Conservation (phyloP, 2,888 invertebrate genomes). For the Alloscopus bannaensis region DNA sequence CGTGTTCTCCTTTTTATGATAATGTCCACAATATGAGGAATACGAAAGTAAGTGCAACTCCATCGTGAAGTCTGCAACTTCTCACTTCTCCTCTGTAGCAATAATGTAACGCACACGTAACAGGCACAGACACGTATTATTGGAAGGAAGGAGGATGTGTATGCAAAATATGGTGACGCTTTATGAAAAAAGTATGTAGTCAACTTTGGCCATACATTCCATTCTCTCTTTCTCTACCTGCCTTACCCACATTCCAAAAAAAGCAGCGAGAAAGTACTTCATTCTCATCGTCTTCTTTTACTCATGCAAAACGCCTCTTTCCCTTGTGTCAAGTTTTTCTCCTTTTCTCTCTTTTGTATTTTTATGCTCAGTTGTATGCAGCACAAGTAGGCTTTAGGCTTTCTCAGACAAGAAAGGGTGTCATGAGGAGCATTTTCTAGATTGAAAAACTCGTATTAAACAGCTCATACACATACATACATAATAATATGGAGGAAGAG, state of each 20-base stretch:
- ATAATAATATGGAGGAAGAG: background rate
- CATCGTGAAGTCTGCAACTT: background rate
- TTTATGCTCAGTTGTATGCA: background rate
- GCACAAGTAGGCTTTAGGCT: background rate
- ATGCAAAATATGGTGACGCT: conserved; percentile 24
- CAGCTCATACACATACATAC: background rate
- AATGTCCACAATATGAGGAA: conserved; percentile 8
- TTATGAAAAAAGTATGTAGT: conserved; percentile 40
- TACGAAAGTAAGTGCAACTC: conserved; percentile 14
- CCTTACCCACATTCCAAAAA: background rate
- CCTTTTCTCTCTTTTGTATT: background rate
- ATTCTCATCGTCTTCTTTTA: background rate
- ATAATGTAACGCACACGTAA: conserved; percentile 30
- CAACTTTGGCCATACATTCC: conserved; percentile 38
- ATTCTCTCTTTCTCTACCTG: background rate
- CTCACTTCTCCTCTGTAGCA: conserved; percentile 22
- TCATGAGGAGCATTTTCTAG: conserved; percentile 29
- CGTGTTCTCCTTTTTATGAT: conserved; percentile 42
- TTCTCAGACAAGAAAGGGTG: conserved; percentile 30
- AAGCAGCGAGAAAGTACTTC: background rate
- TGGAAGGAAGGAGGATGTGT: conserved; percentile 25
- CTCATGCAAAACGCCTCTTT: background rate
- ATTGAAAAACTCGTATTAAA: conserved; percentile 36
- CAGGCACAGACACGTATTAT: too few relatives aligned
- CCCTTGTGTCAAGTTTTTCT: background rate